Conservation (phyloP, 2,113 vertebrate species). For the Delphinapterus leucas region DNA sequence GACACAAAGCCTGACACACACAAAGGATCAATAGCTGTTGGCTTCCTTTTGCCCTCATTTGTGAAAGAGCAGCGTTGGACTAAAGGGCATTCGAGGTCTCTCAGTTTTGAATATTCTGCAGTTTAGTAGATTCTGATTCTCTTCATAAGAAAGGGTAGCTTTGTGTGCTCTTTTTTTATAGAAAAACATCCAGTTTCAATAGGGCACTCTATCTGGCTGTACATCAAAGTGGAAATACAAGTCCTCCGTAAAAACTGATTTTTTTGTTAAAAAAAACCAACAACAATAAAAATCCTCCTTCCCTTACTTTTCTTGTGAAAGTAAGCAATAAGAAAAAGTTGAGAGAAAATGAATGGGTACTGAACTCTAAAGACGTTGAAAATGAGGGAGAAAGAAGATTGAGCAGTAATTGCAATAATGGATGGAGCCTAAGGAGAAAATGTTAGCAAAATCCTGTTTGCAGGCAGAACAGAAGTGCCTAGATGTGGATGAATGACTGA, state of each 20-base stretch:
- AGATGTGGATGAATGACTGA: background rate
- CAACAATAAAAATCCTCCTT: background rate
- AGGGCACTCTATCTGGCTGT: background rate
- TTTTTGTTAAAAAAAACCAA: conserved; percentile 26
- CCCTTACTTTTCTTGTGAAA: conserved; percentile 30
- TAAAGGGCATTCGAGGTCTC: background rate
- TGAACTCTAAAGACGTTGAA: background rate
- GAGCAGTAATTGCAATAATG: conserved; percentile 34
- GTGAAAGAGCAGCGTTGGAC: background rate
- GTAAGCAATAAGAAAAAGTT: background rate
- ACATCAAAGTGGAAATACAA: background rate
- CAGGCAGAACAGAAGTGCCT: background rate
- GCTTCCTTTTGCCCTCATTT: background rate
- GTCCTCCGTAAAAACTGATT: conserved; percentile 32
- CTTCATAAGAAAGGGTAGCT: background rate
- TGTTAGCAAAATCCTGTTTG: background rate
- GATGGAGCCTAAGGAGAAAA: background rate
- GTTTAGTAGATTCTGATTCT: background rate
- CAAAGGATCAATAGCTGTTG: background rate
- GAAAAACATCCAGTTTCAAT: conserved; percentile 26
- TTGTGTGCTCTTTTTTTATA: background rate
- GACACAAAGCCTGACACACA: background rate
- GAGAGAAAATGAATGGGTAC: conserved; percentile 7
- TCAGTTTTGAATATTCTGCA: conserved; percentile 16
- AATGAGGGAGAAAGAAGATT: background rate